Base-by-base conservation (phyloP, 2,113 vertebrate genomes). In the Semicossyphus pulcher region DNA sequence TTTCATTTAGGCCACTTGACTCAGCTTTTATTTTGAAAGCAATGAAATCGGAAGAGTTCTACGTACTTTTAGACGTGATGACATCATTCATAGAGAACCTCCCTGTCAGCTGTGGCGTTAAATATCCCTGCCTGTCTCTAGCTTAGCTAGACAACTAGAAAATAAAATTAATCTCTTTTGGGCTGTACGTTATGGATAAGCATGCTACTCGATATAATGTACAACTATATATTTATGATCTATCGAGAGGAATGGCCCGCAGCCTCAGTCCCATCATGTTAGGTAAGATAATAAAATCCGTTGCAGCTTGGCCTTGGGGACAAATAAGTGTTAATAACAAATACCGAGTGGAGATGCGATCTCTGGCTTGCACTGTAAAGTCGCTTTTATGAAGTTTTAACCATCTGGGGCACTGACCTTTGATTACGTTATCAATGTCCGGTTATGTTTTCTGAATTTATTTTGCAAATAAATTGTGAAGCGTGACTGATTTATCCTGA, bases 181-280 rank as follows among this genome's bases (percentile, higher is more conserved):
- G 2, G 1, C 10, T 56, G 61, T 31, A 21, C 66, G 63, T 36
- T 16, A 94, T 94, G 93, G 93, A 94, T 3, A 88, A 79, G 1
- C 88, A 72, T 77, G 54, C 72, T 10, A 81, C 89, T 31, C 83
- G 84, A 54, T 93, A 96, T 71, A 92, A 93, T 9, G 95, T 97
- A 26, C 97, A 97, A 80, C 94, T 99, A 31, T 99, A 97, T 81
- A 96, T 99, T 86, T 99, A 99, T 89, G 97, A 99, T 88, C 86
- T 99, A 47, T 99, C 97, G 61, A 95, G 95, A 87, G 97, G 97
- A 86, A 94, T 99, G 94, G 97, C 97, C 23, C 96, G 97, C 64
- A 96, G 94, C 88, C 96, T 99, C 78, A 99, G 97, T 80, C 97
- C 96, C 14, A 95, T 98, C 79, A 97, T 99, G 97, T 90, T 99